These are phyloP conservation scores for Drosophila nebulosa DNA, from an alignment of 1,140 invertebrate species.

Conservation along the genomic window DNA sequence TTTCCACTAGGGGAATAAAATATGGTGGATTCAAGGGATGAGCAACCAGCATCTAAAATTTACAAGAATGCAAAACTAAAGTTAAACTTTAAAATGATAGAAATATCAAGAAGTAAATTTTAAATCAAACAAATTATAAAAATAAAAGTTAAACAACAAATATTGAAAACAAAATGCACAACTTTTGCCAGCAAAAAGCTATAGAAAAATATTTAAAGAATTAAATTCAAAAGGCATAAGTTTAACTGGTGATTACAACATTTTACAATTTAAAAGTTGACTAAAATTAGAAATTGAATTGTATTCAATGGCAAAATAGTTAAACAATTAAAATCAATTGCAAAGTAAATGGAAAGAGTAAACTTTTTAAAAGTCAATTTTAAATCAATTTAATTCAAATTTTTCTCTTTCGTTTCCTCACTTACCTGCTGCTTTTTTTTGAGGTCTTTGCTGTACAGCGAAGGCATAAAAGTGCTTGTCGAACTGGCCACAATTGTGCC, in stretches of 20 bases:
- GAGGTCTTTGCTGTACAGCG: conserved; percentile 88
- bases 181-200: too few relatives aligned
- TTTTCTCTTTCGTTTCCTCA: neutral
- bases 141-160: neutral
- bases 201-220: too few relatives aligned
- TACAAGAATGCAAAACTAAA: too few relatives aligned
- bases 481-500: conserved; percentile 92
- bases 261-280: too few relatives aligned
- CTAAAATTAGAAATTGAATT: too few relatives aligned
- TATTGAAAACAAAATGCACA: neutral
- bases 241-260: too few relatives aligned
- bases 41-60: conserved; percentile 82
- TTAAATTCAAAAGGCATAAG: too few relatives aligned
- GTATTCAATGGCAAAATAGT: too few relatives aligned
- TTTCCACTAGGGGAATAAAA: conserved; percentile 95
- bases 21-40: conserved; percentile 98
- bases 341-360: too few relatives aligned
- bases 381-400: neutral
- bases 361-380: neutral
- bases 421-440: conserved; percentile 57
- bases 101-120: too few relatives aligned
- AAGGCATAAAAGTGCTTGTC: conserved; percentile 94
- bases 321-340: neutral
- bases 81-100: neutral
- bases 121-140: too few relatives aligned